phyloP scores from a whole-genome alignment of 2,113 vertebrate species.

The Hemicordylus capensis region DNA sequence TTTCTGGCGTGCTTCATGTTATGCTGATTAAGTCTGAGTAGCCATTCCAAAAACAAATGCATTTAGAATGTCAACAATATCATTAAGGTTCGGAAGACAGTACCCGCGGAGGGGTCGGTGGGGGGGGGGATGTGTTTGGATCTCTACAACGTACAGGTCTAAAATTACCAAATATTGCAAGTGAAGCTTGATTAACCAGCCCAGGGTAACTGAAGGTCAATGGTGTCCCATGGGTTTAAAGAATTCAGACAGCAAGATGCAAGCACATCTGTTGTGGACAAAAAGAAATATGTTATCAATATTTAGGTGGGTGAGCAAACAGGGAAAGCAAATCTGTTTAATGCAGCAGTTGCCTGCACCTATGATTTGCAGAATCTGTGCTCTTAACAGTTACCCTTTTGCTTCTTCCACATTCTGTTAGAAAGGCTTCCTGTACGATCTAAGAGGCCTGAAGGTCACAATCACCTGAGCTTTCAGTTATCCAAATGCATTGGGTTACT shows the following conservation, averaged over 20 bases:
- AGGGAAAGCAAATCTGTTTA: neutral
- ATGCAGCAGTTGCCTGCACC: neutral
- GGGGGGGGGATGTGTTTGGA: neutral
- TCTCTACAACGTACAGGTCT: constrained; percentile 29
- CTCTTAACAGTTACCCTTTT: neutral
- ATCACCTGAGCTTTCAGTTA: constrained; percentile 1
- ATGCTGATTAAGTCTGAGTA: constrained; percentile 29
- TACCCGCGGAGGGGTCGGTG: too few relatives aligned
- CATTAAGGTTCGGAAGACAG: constrained; percentile 28
- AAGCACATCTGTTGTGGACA: constrained; percentile 14
- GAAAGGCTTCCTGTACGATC: neutral
- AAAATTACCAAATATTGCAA: constrained; percentile 38
- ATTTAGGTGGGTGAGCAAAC: neutral
- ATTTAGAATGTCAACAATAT: constrained; percentile 19
- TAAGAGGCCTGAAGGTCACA: constrained; percentile 19
- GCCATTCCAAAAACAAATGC: neutral
- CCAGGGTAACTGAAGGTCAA: constrained; percentile 18
- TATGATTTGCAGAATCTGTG: neutral
- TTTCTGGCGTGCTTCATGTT: constrained; percentile 24
- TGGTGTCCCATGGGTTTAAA: neutral
- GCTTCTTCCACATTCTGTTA: neutral
- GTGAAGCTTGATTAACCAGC: constrained; percentile 27
- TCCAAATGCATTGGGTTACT: constrained; percentile 13
- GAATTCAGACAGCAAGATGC: neutral
- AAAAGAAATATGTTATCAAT: neutral